These are phyloP conservation scores for Megastigmus dorsalis DNA, from an alignment of 2,888 invertebrate species.

Conservation along the genomic window DNA sequence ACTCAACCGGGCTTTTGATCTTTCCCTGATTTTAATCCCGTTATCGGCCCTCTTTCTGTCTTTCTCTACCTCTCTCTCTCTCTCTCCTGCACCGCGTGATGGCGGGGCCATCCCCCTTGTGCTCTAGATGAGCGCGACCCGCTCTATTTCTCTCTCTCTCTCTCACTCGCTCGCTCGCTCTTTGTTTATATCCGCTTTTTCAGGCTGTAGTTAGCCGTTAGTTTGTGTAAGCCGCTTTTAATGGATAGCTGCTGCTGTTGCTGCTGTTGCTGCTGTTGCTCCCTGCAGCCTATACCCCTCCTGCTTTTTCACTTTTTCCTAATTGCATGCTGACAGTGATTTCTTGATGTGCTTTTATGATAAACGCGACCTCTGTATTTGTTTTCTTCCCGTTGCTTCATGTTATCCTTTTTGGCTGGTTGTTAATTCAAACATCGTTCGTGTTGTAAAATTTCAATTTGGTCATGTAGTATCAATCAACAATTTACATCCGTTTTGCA, in stretches of 20 bases:
- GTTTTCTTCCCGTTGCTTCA: too few species aligned
- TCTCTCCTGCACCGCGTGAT: background rate
- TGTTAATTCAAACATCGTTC: background rate
- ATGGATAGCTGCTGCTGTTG: background rate
- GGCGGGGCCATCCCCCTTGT: background rate
- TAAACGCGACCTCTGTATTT: too few species aligned
- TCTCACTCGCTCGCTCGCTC: background rate
- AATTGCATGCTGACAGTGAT: too few species aligned
- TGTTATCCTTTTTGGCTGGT: background rate
- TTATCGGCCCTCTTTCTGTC: too few species aligned
- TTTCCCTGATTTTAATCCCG: conserved; percentile 71
- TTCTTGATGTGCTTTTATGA: too few species aligned
- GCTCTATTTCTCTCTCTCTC: too few species aligned
- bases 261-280: background rate
- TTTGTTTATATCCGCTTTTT: conserved; percentile 3
- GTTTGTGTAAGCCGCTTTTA: background rate
- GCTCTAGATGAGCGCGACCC: background rate
- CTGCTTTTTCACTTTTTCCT: background rate
- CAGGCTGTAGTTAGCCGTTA: background rate
- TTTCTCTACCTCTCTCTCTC: too few species aligned
- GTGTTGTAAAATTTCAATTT: too few species aligned
- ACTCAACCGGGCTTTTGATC: conserved; percentile 67
- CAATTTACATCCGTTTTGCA: too few species aligned
- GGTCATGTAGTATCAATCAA: too few species aligned
- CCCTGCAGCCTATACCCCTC: background rate